These are phyloP conservation scores for Lophius piscatorius DNA, from an alignment of 2,113 vertebrate genomes.

Conservation along the genomic window DNA sequence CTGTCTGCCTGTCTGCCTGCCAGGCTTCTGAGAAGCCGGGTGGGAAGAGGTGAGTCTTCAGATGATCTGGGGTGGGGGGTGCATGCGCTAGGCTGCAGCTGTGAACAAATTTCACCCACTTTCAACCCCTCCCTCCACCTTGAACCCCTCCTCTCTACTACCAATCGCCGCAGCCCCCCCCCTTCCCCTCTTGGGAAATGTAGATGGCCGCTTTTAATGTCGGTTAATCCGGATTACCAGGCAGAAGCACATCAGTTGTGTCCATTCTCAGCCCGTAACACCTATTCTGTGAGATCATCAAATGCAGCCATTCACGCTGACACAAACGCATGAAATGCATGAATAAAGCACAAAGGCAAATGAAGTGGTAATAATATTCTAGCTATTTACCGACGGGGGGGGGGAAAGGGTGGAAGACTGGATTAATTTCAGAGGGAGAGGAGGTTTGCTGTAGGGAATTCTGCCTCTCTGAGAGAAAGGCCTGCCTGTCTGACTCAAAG, in stretches of 20 bases:
- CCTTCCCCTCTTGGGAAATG: conserved; percentile 68
- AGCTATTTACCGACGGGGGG: conserved; percentile 60
- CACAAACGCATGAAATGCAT: conserved; percentile 66
- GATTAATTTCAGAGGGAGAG: conserved; percentile 58
- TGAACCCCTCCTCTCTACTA: conserved; percentile 7
- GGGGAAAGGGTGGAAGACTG: conserved; percentile 33
- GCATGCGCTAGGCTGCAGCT: conserved; percentile 70
- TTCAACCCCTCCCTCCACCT: conserved; percentile 22
- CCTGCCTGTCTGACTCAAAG: conserved; percentile 48
- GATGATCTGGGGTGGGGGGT: no score
- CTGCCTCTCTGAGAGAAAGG: conserved; percentile 53
- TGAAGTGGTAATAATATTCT: conserved; percentile 74
- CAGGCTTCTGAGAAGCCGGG: conserved; percentile 28
- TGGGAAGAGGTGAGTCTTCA: no score
- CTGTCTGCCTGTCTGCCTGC: conserved; percentile 20
- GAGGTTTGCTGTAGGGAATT: conserved; percentile 42
- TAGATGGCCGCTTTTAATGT: conserved; percentile 77
- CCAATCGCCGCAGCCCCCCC: conserved; percentile 16
- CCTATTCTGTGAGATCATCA: conserved; percentile 63
- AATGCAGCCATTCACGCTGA: conserved; percentile 67
- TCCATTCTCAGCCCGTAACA: conserved; percentile 69
- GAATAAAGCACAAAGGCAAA: conserved; percentile 72
- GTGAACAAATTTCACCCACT: conserved; percentile 69
- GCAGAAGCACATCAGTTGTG: conserved; percentile 68
- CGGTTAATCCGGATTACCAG: conserved; percentile 80